Evolutionary conservation across 2,888 invertebrate genomes (phyloP), one percentile per base, ranked within the genome.

Genomic region (Sisyra terminalis): DNA sequence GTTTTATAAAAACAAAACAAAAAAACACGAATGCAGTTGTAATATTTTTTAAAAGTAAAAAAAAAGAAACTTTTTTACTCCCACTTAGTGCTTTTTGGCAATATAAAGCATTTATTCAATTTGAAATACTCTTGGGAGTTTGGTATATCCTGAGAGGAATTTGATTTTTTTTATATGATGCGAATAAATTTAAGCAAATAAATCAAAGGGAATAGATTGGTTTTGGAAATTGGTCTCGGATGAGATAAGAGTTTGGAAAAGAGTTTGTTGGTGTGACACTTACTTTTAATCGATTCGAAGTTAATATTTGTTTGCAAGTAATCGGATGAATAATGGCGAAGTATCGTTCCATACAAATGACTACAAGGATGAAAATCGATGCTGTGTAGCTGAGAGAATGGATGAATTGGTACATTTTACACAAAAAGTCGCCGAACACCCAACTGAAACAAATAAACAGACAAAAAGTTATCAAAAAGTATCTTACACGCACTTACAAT

Each of bases 351-450:
- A 82, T 78, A 55, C 87, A 87, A 48, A 89, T 85, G 39, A 89
- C 84, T 29, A 90, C 84, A 47, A 92, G 65, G 48, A 92, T 89
- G 55, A 88, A 78, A 52, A 89, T 86, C 13, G 90, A 89, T 2
- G 88, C 87, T 2, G 88, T 87, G 63, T 89, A 89, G 58, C 88
- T 87, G 50, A 92, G 65, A 10, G 85, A 82, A 59, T 88, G 83
- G 14, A 88, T 78, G 57, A 89, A 89, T 66, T 87, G 83, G 64
- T 90, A 89, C 74, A 88, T 79, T 60, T 87, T 87, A 65, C 92
- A 93, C 48, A 92, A 67, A 55, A 87, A 82, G 54, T 80, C 76
- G 3, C 88, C 87, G 48, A 86, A 74, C 43, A 79, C 75, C 86
- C 86, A 86, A 53, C 82, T 84, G 69, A 43, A 68, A 71, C 49